These are phyloP conservation scores for Cataglyphis altisquamis DNA, from an alignment of 2,888 invertebrate species.

Conservation along the genomic window DNA sequence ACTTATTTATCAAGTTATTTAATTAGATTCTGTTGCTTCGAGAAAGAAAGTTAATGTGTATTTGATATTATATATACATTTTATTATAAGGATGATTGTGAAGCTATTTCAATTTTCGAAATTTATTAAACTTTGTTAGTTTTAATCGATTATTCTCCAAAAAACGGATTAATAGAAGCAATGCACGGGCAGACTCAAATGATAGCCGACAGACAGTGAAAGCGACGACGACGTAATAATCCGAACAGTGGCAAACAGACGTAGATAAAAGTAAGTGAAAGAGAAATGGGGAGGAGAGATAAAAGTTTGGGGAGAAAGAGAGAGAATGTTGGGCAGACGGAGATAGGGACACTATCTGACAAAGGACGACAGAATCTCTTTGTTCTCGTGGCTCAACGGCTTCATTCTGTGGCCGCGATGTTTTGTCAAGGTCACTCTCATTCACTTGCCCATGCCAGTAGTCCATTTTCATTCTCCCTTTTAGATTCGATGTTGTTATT, in stretches of 20 bases:
- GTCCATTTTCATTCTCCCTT: conserved; percentile 68
- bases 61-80: neutral
- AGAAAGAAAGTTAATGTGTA: neutral
- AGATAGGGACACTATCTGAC: conserved; percentile 80
- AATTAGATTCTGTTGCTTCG: neutral
- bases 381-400: conserved; percentile 85
- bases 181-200: neutral
- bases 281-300: conserved; percentile 71
- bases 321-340: conserved; percentile 70
- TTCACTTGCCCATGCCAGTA: conserved; percentile 80
- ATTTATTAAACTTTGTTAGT: neutral
- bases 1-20: neutral
- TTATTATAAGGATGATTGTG: conserved; percentile 2
- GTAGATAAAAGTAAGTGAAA: conserved; percentile 75
- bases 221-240: conserved; percentile 63
- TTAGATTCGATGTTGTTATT: conserved; percentile 39
- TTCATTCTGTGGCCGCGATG: conserved; percentile 84
- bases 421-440: conserved; percentile 86
- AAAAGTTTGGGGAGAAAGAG: conserved; percentile 70
- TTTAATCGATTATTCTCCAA: conserved; percentile 1
- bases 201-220: conserved; percentile 38
- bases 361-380: conserved; percentile 85
- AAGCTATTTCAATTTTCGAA: neutral
- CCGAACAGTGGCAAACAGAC: conserved; percentile 71
- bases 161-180: neutral